Evolutionary conservation across 2,888 invertebrate species (phyloP), one percentile per base, ranked within the genome.

Genomic region (Atherix ibis): DNA sequence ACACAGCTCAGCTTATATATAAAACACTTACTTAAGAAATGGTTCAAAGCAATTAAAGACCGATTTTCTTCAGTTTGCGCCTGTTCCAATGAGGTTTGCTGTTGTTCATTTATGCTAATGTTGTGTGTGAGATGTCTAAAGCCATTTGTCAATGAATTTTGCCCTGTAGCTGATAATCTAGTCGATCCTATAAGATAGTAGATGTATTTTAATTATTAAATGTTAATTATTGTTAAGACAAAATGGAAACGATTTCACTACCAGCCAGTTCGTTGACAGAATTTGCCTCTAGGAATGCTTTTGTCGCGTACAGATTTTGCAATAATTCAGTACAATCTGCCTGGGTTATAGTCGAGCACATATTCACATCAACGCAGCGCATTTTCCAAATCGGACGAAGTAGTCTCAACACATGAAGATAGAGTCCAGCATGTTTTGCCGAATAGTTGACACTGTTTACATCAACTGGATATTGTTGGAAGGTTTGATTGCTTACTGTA

Each of bases 341-440:
- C 5, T 71, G 67, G 0, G 70, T 68, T 28, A 85, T 67, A 18
- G 67, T 70, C 47, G 79, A 79, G 17, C 70, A 68, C 50, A 81
- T 62, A 71, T 82, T 48, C 37, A 66, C 70, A 28, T 76, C 70
- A 14, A 83, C 73, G 48, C 82, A 82, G 54, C 74, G 73, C 43
- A 76, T 63, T 46, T 74, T 78, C 97, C 97, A 97, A 41, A 97
- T 69, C 0, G 88, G 83, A 18, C 87, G 67, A 13, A 98, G 63
- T 45, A 97, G 79, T 45, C 95, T 71, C 15, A 84, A 76, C 10
- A 94, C 74, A 53, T 88, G 91, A 27, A 92, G 69, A 61, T 92
- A 97, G 6, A 97, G 68, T 1, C 91, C 92, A 52, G 92, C 87
- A 54, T 95, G 95, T 54, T 89, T 89, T 0, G 85, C 76, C 1